phyloP scores from a whole-genome alignment of 2,797 vertebrate genomes.

The Nasua narica region DNA sequence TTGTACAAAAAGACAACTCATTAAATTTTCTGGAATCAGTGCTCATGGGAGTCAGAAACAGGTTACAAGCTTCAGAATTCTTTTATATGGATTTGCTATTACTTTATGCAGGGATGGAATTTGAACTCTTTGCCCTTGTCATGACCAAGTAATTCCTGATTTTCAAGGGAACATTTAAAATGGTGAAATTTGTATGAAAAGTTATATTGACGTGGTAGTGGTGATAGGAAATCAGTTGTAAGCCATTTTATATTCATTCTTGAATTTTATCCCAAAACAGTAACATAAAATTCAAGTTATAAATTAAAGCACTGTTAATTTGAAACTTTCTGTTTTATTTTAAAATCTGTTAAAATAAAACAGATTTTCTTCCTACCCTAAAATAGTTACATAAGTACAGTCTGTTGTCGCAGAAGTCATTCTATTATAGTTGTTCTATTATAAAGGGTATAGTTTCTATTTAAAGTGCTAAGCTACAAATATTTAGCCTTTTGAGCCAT shows the following conservation, averaged over 20 bases:
- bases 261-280: conserved; percentile 28
- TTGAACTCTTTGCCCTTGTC: neutral
- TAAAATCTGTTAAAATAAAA: conserved; percentile 35
- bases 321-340: conserved; percentile 41
- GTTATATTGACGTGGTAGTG: neutral
- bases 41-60: neutral
- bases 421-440: conserved; percentile 56
- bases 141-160: neutral
- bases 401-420: conserved; percentile 65
- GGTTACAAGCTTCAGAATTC: neutral
- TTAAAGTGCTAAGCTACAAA: conserved; percentile 70
- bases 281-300: conserved; percentile 34
- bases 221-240: neutral
- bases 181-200: neutral
- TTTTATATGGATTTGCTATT: neutral
- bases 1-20: neutral
- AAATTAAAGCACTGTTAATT: conserved; percentile 42
- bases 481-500: conserved; percentile 68
- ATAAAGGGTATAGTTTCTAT: conserved; percentile 58
- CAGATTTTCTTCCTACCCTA: conserved; percentile 42
- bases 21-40: neutral
- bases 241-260: neutral
- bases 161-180: neutral
- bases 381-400: conserved; percentile 57
- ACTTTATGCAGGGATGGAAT: neutral